phyloP scores from a whole-genome alignment of 2,888 invertebrate genomes.

The Drosophila mercatorum region DNA sequence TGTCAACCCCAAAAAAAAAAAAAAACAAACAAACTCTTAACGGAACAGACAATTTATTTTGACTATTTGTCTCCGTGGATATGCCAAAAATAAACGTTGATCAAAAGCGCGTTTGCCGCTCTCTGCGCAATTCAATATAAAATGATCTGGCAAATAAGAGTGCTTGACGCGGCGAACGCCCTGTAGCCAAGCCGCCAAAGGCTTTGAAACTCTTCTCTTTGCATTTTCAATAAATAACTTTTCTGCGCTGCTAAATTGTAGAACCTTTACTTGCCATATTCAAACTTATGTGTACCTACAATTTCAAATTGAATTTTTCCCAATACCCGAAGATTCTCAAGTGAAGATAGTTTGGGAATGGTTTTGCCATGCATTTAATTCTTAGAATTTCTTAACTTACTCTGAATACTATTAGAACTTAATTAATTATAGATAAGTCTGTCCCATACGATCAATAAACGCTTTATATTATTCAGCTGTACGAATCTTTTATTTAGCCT shows the following conservation, averaged over 20 bases:
- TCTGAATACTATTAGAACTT: too few relatives aligned
- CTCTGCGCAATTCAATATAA: constrained; percentile 16
- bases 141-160: constrained; percentile 1
- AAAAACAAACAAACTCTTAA: constrained; percentile 25
- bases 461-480: not conserved
- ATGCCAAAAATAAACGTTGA: constrained; percentile 42
- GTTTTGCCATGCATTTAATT: too few relatives aligned
- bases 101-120: constrained; percentile 49
- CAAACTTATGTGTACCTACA: too few relatives aligned
- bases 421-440: too few relatives aligned
- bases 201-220: not conserved
- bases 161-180: not conserved
- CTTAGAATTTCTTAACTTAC: too few relatives aligned
- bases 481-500: not conserved
- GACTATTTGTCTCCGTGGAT: constrained; percentile 26
- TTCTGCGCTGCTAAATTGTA: not conserved
- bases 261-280: not conserved
- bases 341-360: too few relatives aligned
- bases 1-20: constrained; percentile 58
- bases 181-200: constrained; percentile 10
- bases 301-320: too few relatives aligned
- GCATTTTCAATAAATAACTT: not conserved
- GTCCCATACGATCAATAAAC: too few relatives aligned
- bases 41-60: constrained; percentile 31
- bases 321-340: too few relatives aligned